Conservation (phyloP, 2,888 invertebrate genomes). For the Perizoma flavofasciatum region DNA sequence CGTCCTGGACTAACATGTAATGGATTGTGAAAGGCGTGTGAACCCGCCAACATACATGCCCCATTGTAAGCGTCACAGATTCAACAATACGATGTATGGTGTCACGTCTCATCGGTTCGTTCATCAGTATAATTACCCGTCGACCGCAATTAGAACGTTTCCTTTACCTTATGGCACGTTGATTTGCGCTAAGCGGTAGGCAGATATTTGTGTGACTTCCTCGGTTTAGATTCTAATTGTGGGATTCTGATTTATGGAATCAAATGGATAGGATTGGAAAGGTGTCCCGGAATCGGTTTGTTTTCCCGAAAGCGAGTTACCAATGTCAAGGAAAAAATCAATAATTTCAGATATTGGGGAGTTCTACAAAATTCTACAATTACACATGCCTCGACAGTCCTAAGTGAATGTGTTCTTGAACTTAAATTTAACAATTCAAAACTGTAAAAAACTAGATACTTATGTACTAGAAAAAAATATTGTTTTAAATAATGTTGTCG, state of each 20-base stretch:
- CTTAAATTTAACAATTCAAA: too few species aligned
- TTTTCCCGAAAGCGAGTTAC: too few species aligned
- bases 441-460: too few species aligned
- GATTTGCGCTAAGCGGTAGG: constrained; percentile 29
- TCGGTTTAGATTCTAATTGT: constrained; percentile 18
- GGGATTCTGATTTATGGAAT: constrained; percentile 15
- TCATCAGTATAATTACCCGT: constrained; percentile 66
- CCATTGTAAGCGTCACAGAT: constrained; percentile 57
- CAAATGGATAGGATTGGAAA: background rate
- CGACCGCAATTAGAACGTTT: constrained; percentile 49
- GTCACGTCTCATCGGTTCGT: constrained; percentile 61
- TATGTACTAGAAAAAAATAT: too few species aligned
- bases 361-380: too few species aligned
- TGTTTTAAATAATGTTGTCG: too few species aligned
- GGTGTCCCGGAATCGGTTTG: too few species aligned
- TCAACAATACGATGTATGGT: background rate
- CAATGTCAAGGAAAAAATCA: too few species aligned
- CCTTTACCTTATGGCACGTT: constrained; percentile 36
- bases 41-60: constrained; percentile 57
- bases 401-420: too few species aligned
- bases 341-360: too few species aligned
- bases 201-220: constrained; percentile 26
- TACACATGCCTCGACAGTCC: too few species aligned
- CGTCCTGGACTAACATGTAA: constrained; percentile 64
- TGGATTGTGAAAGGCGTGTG: constrained; percentile 75